Evolutionary conservation across 2,797 vertebrate species (phyloP).

Genomic region (Rhinoraja longicauda): DNA sequence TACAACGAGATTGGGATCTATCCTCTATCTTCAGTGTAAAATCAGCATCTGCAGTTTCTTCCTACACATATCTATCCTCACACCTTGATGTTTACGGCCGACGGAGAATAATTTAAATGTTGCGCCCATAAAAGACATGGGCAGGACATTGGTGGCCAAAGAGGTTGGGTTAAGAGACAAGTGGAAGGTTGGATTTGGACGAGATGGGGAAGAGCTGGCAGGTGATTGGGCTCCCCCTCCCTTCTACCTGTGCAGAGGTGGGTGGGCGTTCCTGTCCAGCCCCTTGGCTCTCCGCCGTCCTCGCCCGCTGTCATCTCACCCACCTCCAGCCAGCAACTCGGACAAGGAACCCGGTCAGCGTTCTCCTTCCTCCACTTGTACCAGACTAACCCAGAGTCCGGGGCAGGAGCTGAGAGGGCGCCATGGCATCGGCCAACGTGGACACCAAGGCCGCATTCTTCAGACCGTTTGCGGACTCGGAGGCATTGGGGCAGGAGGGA

Average conservation of each 20-base stretch:
- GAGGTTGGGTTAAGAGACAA: background rate
- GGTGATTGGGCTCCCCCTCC: background rate
- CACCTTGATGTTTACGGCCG: too few species aligned
- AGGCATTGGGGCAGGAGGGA: background rate
- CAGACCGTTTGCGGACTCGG: conserved; percentile 13
- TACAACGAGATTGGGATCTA: too few species aligned
- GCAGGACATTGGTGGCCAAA: background rate
- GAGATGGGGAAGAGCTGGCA: too few species aligned
- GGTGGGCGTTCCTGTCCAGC: background rate
- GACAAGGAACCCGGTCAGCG: background rate
- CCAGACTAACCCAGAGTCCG: background rate
- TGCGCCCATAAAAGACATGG: too few species aligned
- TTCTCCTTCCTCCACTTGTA: background rate
- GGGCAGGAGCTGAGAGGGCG: background rate
- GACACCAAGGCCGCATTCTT: conserved; percentile 13
- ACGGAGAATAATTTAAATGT: too few species aligned
- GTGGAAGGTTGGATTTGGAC: background rate
- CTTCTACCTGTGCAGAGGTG: background rate
- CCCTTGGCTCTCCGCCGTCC: background rate
- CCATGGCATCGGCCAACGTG: background rate
- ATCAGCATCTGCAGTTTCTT: too few species aligned
- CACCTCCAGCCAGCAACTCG: background rate
- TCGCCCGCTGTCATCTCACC: background rate
- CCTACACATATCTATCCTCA: too few species aligned
- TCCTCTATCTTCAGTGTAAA: too few species aligned